A percentile compares a stretch with the other conserved stretches of the same genome.
Evolutionary conservation across 2,113 vertebrate genomes (phyloP).

Genomic region (Burhinus bistriatus): DNA sequence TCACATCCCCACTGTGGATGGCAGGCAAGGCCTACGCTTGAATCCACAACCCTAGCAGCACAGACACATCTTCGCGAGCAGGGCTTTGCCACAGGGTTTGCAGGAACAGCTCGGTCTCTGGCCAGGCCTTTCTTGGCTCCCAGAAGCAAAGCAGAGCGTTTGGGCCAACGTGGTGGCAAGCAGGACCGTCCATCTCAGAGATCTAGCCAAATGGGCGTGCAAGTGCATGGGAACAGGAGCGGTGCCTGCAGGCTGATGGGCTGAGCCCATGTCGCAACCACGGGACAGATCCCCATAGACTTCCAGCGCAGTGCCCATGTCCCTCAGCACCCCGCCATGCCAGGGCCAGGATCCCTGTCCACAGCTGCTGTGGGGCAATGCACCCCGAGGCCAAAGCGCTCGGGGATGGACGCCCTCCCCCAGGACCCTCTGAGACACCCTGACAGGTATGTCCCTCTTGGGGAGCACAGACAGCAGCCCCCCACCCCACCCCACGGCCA

Average conservation of each 20-base stretch:
- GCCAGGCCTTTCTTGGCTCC: neutral
- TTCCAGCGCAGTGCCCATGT: accelerated
- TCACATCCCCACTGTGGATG: neutral
- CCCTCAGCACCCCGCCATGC: neutral
- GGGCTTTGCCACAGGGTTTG: neutral
- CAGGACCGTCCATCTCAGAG: neutral
- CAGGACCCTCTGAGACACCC: neutral
- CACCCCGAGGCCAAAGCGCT: neutral
- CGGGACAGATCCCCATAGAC: accelerated
- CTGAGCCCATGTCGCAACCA: neutral
- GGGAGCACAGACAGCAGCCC: neutral
- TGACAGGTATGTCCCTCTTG: accelerated
- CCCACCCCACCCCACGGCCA: too few species aligned
- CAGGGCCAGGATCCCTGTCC: neutral
- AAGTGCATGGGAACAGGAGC: neutral
- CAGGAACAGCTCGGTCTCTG: neutral
- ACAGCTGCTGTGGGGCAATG: neutral
- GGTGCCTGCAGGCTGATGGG: neutral
- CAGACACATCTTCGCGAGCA: accelerated
- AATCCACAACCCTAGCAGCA: accelerated
- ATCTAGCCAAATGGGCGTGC: accelerated
- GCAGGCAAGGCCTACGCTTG: neutral
- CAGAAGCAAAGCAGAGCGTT: accelerated
- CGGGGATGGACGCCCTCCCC: accelerated
- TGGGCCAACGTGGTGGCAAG: accelerated